phyloP scores from a whole-genome alignment of 2,797 vertebrate species.

The Cygnus olor region DNA sequence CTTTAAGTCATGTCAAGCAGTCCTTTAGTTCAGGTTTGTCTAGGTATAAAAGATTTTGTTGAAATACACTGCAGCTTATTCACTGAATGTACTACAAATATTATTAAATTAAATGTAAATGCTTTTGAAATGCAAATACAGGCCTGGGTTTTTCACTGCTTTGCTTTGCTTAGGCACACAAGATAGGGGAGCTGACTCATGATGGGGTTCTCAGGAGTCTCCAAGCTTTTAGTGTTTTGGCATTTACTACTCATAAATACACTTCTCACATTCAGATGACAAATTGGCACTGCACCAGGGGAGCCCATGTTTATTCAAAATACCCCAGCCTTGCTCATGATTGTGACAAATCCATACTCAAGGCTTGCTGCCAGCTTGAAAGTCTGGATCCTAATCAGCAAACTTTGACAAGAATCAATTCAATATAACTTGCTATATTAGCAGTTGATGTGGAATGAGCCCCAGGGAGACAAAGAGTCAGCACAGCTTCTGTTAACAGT shows the following conservation, averaged over 20 bases:
- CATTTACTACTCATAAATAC: not conserved
- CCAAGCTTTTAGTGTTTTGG: not conserved
- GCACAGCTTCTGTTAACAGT: slow-evolving; percentile 21
- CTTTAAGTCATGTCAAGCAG: not conserved
- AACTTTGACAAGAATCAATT: not conserved
- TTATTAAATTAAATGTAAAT: slow-evolving; percentile 22
- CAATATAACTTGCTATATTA: slow-evolving; percentile 16
- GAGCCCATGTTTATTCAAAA: slow-evolving; percentile 37
- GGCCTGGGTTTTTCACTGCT: not conserved
- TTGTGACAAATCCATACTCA: slow-evolving; percentile 38
- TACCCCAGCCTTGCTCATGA: not conserved
- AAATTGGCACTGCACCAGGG: slow-evolving; percentile 3
- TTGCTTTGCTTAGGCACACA: not conserved
- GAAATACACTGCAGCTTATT: not conserved
- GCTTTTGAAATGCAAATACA: slow-evolving; percentile 34
- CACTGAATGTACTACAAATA: not conserved
- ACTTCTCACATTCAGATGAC: not conserved
- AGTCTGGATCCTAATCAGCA: slow-evolving; percentile 21
- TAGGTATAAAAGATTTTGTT: not conserved
- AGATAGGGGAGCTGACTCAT: not conserved
- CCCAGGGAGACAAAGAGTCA: not conserved
- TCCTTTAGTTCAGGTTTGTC: not conserved
- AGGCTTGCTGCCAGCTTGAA: slow-evolving; percentile 33
- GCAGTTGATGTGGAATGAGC: slow-evolving; percentile 21
- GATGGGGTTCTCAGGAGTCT: not conserved